Evolutionary conservation across 2,888 invertebrate genomes (phyloP).

Genomic region (Glaucopsyche alexis): DNA sequence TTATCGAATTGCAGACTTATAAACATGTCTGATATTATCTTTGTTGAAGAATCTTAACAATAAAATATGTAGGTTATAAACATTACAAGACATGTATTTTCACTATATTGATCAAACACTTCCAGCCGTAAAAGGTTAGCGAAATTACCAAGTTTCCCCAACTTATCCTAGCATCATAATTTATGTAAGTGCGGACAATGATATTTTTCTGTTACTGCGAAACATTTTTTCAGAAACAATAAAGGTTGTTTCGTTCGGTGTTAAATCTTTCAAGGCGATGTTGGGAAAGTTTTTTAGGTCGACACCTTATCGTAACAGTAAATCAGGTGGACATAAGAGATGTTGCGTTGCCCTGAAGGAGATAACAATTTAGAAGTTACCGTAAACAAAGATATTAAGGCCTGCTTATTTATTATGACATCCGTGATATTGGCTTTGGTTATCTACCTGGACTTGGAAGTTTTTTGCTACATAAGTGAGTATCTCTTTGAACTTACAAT

Average conservation of each 20-base stretch:
- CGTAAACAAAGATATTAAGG: constrained; percentile 63
- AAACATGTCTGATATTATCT: too few relatives aligned
- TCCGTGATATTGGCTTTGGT: constrained; percentile 32
- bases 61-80: too few relatives aligned
- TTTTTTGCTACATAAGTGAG: background rate
- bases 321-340: constrained; percentile 72
- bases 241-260: constrained; percentile 51
- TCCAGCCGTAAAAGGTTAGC: background rate
- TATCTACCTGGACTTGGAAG: constrained; percentile 30
- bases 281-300: constrained; percentile 67
- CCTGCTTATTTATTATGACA: constrained; percentile 32
- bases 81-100: background rate
- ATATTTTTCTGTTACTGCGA: constrained; percentile 34
- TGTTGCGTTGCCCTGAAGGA: constrained; percentile 57
- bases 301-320: constrained; percentile 70
- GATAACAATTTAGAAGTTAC: constrained; percentile 65
- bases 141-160: constrained; percentile 12
- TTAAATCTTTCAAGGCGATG: constrained; percentile 65
- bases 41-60: too few relatives aligned
- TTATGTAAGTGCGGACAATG: constrained; percentile 30
- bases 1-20: too few relatives aligned
- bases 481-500: too few relatives aligned
- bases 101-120: constrained; percentile 16
- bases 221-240: constrained; percentile 41
- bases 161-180: constrained; percentile 36